These are phyloP conservation scores for Dolichoris vasculosae DNA, from an alignment of 1,140 invertebrate genomes.

Conservation along the genomic window DNA sequence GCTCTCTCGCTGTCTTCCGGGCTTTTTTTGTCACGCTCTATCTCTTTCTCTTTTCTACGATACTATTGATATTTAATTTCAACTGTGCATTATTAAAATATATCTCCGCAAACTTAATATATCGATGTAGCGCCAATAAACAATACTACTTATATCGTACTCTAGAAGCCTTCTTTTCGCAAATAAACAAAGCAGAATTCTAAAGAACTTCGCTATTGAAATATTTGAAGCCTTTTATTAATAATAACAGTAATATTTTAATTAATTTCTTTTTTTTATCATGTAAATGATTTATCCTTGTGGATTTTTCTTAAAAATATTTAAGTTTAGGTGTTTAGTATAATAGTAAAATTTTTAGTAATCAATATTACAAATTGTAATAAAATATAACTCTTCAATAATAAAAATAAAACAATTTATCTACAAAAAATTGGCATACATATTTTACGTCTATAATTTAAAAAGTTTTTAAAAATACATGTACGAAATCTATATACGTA, in stretches of 20 bases:
- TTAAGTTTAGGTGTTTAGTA: no score
- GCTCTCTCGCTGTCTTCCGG: not conserved
- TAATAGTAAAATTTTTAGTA: no score
- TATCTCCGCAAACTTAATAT: slow-evolving; percentile 23
- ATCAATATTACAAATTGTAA: no score
- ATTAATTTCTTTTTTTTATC: not conserved
- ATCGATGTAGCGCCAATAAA: not conserved
- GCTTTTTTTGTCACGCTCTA: not conserved
- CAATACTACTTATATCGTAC: not conserved
- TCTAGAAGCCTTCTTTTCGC: not conserved
- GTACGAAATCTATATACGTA: no score
- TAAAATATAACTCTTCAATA: no score
- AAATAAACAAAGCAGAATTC: slow-evolving; percentile 24
- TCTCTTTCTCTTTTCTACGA: not conserved
- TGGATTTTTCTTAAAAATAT: no score
- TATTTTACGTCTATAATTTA: no score
- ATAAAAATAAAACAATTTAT: no score
- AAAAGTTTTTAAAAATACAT: no score
- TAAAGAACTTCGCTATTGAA: not conserved
- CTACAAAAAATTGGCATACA: no score
- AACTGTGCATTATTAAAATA: slow-evolving; percentile 28
- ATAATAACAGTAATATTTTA: not conserved
- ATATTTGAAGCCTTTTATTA: not conserved
- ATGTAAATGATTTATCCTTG: not conserved
- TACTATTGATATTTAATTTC: slow-evolving; percentile 42